phyloP scores from a whole-genome alignment of 2,797 vertebrate genomes.

The Characodon lateralis region DNA sequence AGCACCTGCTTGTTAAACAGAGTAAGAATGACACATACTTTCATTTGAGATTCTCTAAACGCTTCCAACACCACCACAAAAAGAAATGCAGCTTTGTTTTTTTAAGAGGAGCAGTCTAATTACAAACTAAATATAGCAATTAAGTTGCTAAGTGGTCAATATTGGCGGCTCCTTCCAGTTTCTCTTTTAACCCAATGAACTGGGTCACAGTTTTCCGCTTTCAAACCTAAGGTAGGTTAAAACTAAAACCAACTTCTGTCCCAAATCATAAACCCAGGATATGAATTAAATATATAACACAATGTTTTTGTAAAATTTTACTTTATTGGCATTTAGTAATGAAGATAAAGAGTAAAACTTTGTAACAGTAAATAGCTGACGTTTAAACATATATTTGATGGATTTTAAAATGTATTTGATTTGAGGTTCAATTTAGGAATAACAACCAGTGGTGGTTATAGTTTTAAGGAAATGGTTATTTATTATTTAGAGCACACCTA shows the following conservation, averaged over 20 bases:
- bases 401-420: neutral
- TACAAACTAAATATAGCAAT: no score
- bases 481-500: neutral
- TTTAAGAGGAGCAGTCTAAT: no score
- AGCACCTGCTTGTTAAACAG: no score
- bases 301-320: neutral
- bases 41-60: no score
- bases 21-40: no score
- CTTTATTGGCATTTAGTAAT: slow-evolving; percentile 67
- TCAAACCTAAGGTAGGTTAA: no score
- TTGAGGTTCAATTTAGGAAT: neutral
- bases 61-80: no score
- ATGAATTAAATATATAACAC: neutral
- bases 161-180: no score
- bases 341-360: slow-evolving; percentile 56
- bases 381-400: slow-evolving; percentile 18
- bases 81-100: no score
- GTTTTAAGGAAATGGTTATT: neutral
- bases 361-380: slow-evolving; percentile 77
- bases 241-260: neutral
- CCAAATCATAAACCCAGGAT: neutral
- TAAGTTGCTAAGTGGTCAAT: no score
- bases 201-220: no score
- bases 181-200: no score
- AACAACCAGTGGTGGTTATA: neutral